phyloP scores from a whole-genome alignment of 1,140 invertebrate genomes.

The Halesus radiatus region DNA sequence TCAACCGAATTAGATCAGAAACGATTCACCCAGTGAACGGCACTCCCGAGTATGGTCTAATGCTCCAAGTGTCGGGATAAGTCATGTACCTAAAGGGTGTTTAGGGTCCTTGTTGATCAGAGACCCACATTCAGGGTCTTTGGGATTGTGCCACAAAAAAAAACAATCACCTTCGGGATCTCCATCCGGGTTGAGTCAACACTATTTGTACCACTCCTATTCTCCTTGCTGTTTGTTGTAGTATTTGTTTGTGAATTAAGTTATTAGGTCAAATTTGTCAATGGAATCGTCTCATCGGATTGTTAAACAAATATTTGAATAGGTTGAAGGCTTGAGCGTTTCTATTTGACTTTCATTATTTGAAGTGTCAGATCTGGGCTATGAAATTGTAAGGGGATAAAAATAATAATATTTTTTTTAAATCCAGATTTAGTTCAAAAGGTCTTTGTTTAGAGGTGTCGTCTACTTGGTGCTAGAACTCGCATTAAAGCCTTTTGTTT shows the following conservation, averaged over 20 bases:
- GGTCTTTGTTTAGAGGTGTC: too few relatives aligned
- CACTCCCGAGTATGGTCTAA: neutral
- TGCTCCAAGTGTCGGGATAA: neutral
- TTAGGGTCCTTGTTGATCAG: neutral
- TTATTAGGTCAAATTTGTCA: slow-evolving; percentile 9
- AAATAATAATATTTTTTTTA: too few relatives aligned
- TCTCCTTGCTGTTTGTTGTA: neutral
- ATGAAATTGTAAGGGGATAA: too few relatives aligned
- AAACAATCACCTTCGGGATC: neutral
- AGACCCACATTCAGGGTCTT: neutral
- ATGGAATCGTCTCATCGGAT: neutral
- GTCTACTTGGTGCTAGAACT: too few relatives aligned
- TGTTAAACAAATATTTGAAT: slow-evolving; percentile 5
- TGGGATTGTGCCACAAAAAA: neutral
- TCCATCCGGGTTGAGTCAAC: neutral
- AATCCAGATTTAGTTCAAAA: too few relatives aligned
- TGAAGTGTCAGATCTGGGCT: too few relatives aligned
- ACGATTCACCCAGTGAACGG: neutral
- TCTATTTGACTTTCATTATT: too few relatives aligned
- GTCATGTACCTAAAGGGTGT: neutral
- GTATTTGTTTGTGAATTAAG: slow-evolving; percentile 13
- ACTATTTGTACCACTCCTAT: neutral
- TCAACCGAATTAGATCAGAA: too few relatives aligned
- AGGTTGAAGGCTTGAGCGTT: neutral
- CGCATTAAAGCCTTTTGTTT: too few relatives aligned